phyloP scores from a whole-genome alignment of 1,140 invertebrate species.

The Anastrepha obliqua region DNA sequence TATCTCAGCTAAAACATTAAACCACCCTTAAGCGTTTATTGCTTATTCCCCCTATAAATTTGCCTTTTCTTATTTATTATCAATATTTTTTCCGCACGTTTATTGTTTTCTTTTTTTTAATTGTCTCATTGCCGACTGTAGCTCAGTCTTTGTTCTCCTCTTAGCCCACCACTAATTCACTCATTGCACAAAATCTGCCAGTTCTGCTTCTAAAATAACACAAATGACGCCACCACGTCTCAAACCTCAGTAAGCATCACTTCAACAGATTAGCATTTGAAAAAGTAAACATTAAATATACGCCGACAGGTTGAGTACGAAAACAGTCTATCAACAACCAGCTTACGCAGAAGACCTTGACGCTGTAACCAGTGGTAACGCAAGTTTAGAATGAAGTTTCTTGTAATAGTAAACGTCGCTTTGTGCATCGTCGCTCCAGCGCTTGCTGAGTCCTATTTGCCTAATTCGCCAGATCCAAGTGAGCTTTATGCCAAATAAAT shows the following conservation, averaged over 20 bases:
- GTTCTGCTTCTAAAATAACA: neutral
- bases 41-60: too few species aligned
- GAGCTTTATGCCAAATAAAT: neutral
- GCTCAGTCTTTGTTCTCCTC: neutral
- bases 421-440: neutral
- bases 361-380: neutral
- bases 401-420: neutral
- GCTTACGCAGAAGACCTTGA: neutral
- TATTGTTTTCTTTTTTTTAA: too few species aligned
- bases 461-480: constrained; percentile 33
- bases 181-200: neutral
- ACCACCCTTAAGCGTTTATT: too few species aligned
- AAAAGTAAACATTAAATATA: neutral
- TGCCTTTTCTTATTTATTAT: too few species aligned
- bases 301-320: too few species aligned
- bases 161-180: neutral
- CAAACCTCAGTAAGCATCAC: neutral
- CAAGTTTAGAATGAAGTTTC: neutral
- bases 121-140: too few species aligned
- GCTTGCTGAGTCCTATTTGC: neutral
- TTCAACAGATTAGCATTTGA: constrained; percentile 6
- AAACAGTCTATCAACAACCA: neutral
- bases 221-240: constrained; percentile 17
- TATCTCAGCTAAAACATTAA: too few species aligned
- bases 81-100: too few species aligned